These are phyloP conservation scores for Melanogrammus aeglefinus DNA, from an alignment of 2,797 vertebrate species.

Conservation along the genomic window DNA sequence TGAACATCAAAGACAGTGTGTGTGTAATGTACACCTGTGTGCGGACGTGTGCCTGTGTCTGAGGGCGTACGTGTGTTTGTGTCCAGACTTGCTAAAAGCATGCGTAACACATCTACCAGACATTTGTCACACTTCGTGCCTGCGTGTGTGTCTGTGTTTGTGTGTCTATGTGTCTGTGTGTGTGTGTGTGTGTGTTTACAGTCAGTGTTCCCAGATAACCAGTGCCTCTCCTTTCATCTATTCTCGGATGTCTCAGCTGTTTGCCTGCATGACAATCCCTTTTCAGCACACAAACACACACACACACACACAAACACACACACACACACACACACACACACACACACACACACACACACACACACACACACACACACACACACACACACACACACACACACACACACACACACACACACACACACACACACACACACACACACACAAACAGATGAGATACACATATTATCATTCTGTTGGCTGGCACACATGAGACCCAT, in stretches of 20 bases:
- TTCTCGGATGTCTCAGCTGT: slow-evolving; percentile 63
- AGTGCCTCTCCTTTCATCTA: slow-evolving; percentile 61
- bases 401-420: not conserved
- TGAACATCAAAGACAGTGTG: slow-evolving; percentile 54
- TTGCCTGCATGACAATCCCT: slow-evolving; percentile 43
- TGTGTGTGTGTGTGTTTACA: not conserved
- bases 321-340: not conserved
- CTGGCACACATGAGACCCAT: not conserved
- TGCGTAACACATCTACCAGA: slow-evolving; percentile 53
- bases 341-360: too few species aligned
- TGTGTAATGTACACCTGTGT: slow-evolving; percentile 15
- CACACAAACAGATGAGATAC: not conserved
- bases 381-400: not conserved
- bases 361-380: not conserved
- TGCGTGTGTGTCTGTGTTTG: slow-evolving; percentile 21
- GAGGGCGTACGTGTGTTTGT: slow-evolving; percentile 16
- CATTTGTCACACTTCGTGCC: slow-evolving; percentile 52
- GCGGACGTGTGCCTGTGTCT: slow-evolving; percentile 26
- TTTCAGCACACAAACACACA: slow-evolving; percentile 22
- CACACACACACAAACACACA: not conserved
- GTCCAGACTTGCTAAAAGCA: slow-evolving; percentile 37
- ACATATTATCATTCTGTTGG: not conserved
- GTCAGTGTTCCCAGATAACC: slow-evolving; percentile 12
- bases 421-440: not conserved
- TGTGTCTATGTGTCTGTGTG: slow-evolving; percentile 33